Conservation (phyloP, 2,113 vertebrate genomes). For the Odobenus rosmarus region DNA sequence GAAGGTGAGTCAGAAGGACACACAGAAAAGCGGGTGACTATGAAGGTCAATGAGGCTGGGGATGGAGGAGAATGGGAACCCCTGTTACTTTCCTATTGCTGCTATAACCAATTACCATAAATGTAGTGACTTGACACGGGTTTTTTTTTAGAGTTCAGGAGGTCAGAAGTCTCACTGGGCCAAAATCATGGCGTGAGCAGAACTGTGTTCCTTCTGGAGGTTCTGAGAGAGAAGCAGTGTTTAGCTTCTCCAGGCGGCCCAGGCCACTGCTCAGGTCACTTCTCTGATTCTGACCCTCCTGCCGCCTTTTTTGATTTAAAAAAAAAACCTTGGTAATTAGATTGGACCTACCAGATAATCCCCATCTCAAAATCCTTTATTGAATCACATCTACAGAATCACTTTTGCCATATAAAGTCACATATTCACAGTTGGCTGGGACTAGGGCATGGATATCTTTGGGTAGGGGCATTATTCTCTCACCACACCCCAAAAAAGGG, state of each 20-base stretch:
- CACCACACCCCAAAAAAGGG: background rate
- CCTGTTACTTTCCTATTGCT: background rate
- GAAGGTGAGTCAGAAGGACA: background rate
- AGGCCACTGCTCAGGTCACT: background rate
- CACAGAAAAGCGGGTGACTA: background rate
- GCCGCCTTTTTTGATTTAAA: background rate
- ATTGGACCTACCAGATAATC: background rate
- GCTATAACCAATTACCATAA: background rate
- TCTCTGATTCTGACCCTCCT: background rate
- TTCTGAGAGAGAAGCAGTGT: background rate
- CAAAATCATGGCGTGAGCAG: background rate
- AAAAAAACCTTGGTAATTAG: slow-evolving; percentile 5
- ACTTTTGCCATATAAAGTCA: background rate
- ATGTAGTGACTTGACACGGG: background rate
- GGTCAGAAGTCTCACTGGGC: background rate
- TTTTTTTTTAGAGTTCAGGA: background rate
- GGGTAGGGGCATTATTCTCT: background rate
- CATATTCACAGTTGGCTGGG: background rate
- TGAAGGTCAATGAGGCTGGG: background rate
- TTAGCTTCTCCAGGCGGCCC: background rate
- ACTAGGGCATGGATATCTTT: background rate
- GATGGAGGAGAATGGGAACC: background rate
- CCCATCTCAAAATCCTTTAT: slow-evolving; percentile 15
- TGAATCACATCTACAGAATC: slow-evolving; percentile 12
- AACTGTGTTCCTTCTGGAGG: background rate